Base-by-base conservation (phyloP, 2,113 vertebrate genomes). In the Tragulus kanchil region DNA sequence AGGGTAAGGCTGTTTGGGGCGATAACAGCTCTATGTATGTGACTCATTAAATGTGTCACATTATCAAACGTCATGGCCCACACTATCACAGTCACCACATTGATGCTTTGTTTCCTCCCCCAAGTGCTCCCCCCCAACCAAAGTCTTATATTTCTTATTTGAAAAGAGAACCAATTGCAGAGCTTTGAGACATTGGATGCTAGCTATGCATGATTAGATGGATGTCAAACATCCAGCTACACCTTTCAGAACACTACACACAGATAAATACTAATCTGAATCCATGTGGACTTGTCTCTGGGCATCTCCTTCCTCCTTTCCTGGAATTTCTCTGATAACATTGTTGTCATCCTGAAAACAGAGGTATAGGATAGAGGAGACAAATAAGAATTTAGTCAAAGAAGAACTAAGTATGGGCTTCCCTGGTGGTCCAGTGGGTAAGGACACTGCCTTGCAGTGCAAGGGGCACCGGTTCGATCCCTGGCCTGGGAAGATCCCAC, bases 1-100 rank as follows among this genome's bases (percentile, higher is more conserved):
- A 98, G 79, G 95, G 98, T 98, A 98, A 97, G 98, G 98, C 98
- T 98, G 98, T 98, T 98, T 98, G 97, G 98, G 90, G 48, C 50
- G 97, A 98, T 98, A 98, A 98, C 98, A 98, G 92, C 93, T 95
- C 88, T 95, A 96, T 26, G 89, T 97, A 94, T 85, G 73, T 97
- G 94, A 96, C 97, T 99, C 96, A 98, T 99, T 98, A 98, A 97
- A 98, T 91, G 90, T 95, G 97, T 95, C 95, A 96, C 79, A 87
- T 97, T 98, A 98, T 98, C 97, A 98, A 97, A 96, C 89, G 8
- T 96, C 98, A 96, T 98, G 97, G 95, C 50, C 90, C 85, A 92
- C 92, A 96, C 94, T 98, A 98, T 98, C 96, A 0, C 96, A 97
- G 96, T 91, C 92, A 94, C 94, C 98, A 98, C 94, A 98, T 98